A percentile compares a stretch with the other conserved stretches of the same genome.
Conservation (phyloP, 2,113 vertebrate species). For the Microcebus ravelobensis region DNA sequence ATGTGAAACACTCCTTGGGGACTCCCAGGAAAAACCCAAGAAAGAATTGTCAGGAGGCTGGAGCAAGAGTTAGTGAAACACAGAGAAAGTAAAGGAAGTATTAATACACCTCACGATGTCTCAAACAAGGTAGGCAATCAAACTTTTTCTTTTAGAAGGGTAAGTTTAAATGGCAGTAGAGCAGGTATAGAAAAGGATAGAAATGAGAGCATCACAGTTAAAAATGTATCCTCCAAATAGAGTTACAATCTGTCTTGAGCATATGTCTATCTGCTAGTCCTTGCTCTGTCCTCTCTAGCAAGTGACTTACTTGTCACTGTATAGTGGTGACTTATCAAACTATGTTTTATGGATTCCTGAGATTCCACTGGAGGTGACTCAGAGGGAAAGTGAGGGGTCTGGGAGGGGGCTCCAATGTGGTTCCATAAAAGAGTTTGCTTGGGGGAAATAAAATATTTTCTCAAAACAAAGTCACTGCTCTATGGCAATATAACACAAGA, state of each 20-base stretch:
- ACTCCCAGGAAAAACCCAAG: not conserved
- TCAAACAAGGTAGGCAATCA: not conserved
- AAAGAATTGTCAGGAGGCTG: not conserved
- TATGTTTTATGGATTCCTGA: not conserved
- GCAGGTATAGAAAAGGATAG: not conserved
- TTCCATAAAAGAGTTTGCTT: not conserved
- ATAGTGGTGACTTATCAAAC: not conserved
- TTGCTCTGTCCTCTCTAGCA: not conserved
- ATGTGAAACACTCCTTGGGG: not conserved
- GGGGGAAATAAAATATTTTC: not conserved
- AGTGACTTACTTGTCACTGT: not conserved
- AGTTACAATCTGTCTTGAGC: not conserved
- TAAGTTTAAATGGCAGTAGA: not conserved
- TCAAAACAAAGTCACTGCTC: constrained; percentile 12
- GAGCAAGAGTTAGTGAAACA: not conserved
- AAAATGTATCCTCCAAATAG: not conserved
- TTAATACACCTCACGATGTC: not conserved
- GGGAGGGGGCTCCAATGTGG: not conserved
- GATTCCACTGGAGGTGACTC: not conserved
- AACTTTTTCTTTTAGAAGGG: not conserved
- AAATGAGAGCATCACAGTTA: not conserved
- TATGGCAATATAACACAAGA: not conserved
- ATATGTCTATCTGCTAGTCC: not conserved
- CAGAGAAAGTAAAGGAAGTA: not conserved
- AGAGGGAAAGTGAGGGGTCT: not conserved